Evolutionary conservation across 2,888 invertebrate species (phyloP).

Genomic region (Schizotus pectinicornis): DNA sequence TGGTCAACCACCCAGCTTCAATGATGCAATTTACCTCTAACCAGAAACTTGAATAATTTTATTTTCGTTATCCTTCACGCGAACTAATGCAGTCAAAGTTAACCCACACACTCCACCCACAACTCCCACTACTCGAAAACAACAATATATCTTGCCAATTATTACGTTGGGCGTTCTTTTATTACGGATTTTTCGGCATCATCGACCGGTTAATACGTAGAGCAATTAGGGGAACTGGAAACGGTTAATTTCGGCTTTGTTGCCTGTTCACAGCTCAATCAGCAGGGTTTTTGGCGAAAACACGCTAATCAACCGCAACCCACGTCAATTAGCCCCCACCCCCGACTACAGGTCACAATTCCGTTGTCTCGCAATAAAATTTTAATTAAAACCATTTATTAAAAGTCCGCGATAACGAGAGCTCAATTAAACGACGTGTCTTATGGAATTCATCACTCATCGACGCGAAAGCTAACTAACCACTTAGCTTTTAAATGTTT

Average conservation of each 20-base stretch:
- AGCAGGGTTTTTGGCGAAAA: slow-evolving; percentile 17
- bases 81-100: slow-evolving; percentile 26
- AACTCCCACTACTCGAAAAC: slow-evolving; percentile 24
- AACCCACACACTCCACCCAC: slow-evolving; percentile 26
- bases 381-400: no score
- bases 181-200: slow-evolving; percentile 17
- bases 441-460: no score
- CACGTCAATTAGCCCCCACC: slow-evolving; percentile 5
- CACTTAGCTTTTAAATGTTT: no score
- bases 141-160: slow-evolving; percentile 28
- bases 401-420: no score
- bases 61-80: slow-evolving; percentile 17
- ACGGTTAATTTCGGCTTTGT: not conserved
- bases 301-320: slow-evolving; percentile 19
- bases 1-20: slow-evolving; percentile 3
- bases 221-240: slow-evolving; percentile 16
- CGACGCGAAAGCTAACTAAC: no score
- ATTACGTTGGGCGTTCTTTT: slow-evolving; percentile 24
- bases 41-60: slow-evolving; percentile 20
- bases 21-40: slow-evolving; percentile 19
- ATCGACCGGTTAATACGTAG: slow-evolving; percentile 7
- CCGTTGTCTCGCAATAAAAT: no score
- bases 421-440: no score
- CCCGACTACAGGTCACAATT: no score
- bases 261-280: slow-evolving; percentile 21